Conservation (phyloP, 2,888 invertebrate genomes). For the Heliconius erato region DNA sequence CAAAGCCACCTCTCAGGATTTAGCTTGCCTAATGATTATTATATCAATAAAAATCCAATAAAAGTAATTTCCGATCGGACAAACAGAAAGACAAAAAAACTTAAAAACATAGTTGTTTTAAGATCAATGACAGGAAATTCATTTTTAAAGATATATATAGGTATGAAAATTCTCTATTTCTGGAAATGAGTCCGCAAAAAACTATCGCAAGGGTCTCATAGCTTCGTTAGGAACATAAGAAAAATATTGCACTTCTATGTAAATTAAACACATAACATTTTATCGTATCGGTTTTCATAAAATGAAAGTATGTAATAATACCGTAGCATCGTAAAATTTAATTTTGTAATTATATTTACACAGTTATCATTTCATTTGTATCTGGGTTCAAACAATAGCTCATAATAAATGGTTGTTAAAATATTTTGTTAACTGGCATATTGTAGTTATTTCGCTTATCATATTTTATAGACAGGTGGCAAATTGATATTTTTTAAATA, state of each 20-base stretch:
- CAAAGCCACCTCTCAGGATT: neutral
- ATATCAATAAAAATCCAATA: neutral
- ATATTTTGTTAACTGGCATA: slow-evolving; percentile 15
- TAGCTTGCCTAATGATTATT: neutral
- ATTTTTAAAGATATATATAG: too few relatives aligned
- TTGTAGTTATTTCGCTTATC: neutral
- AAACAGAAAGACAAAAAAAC: too few relatives aligned
- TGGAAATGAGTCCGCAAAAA: too few relatives aligned
- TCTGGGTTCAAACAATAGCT: slow-evolving; percentile 3
- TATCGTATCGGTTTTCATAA: slow-evolving; percentile 10
- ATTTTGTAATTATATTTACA: slow-evolving; percentile 18
- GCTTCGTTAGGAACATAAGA: neutral
- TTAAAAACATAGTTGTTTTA: too few relatives aligned
- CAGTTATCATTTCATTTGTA: neutral
- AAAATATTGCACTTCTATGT: neutral
- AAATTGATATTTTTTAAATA: neutral
- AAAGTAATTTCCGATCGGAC: too few relatives aligned
- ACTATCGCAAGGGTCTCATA: too few relatives aligned
- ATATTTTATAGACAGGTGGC: neutral
- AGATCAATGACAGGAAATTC: too few relatives aligned
- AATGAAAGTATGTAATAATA: neutral
- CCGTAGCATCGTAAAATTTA: slow-evolving; percentile 6
- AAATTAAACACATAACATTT: neutral
- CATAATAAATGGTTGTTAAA: slow-evolving; percentile 5
- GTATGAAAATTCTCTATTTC: too few relatives aligned